Evolutionary conservation across 1,140 invertebrate genomes (phyloP).

Genomic region (Halictus rubicundus): DNA sequence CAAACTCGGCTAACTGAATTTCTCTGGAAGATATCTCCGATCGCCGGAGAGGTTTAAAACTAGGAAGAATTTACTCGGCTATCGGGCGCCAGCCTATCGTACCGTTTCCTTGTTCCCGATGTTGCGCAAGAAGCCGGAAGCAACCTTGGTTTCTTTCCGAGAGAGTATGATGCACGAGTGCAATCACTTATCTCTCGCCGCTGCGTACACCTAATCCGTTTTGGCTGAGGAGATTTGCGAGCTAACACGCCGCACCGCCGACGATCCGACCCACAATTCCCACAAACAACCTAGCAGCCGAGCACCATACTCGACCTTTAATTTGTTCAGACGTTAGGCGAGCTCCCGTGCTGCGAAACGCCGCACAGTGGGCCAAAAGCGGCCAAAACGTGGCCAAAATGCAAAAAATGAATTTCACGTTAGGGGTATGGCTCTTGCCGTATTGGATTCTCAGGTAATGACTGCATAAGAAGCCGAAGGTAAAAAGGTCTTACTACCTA

Average conservation of each 20-base stretch:
- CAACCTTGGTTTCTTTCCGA: slow-evolving; percentile 26
- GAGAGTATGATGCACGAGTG: slow-evolving; percentile 47
- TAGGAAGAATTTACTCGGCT: background rate
- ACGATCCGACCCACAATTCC: background rate
- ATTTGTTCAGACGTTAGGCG: background rate
- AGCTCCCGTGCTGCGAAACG: background rate
- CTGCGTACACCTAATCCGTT: slow-evolving; percentile 15
- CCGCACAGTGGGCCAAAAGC: too few species aligned
- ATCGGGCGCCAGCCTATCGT: background rate
- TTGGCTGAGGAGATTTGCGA: background rate
- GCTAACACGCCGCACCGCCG: background rate
- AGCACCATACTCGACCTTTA: background rate
- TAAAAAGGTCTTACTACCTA: too few species aligned
- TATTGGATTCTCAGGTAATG: too few species aligned
- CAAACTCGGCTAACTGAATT: too few species aligned
- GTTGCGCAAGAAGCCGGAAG: slow-evolving; percentile 56
- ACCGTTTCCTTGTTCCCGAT: slow-evolving; percentile 52
- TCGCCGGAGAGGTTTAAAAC: background rate
- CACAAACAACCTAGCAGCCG: background rate
- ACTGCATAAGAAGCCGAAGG: too few species aligned
- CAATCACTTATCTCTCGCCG: slow-evolving; percentile 44
- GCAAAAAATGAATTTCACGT: too few species aligned
- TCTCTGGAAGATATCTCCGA: too few species aligned
- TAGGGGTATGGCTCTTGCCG: too few species aligned
- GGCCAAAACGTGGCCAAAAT: too few species aligned